Evolutionary conservation across 2,797 vertebrate species (phyloP), one percentile per base, ranked within the genome.

Genomic region (Schizopygopsis pylzovi): DNA sequence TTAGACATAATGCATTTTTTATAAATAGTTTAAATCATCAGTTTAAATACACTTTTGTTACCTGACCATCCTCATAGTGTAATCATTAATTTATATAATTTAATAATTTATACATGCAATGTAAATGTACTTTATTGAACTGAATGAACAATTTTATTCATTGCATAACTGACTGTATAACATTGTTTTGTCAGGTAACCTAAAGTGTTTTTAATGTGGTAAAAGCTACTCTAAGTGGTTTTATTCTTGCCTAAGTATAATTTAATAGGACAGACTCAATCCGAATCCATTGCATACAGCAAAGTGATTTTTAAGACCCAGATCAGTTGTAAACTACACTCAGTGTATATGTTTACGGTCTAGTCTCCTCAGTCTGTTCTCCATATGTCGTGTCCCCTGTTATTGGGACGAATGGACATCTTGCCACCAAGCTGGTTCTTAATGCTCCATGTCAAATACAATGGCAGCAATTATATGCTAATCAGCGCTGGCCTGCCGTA

Each of bases 401-500:
- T 87, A 89, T 87, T 90, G 88, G 93, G 92, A 93, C 92, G 93
- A 95, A 95, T 93, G 93, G 92, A 93, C 93, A 95, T 94, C 92
- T 95, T 93, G 93, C 94, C 94, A 93, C 95, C 94, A 95, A 95
- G 94, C 94, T 91, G 93, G 94, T 92, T 92, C 89, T 95, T 95
- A 95, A 95, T 92, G 91, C 93, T 93, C 94, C 93, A 94, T 94
- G 94, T 93, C 95, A 95, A 95, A 96, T 96, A 97, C 96, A 97
- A 97, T 95, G 92, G 94, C 91, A 89, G 91, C 96, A 97, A 97
- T 98, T 97, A 97, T 96, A 97, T 97, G 96, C 96, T 97, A 96
- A 97, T 97, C 96, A 96, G 94, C 43, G 88, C 95, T 96, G 94
- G 95, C 93, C 93, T 95, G 95, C 95, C 95, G 93, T 94, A 93